phyloP scores from a whole-genome alignment of 2,888 invertebrate genomes.

The Ceraclea dissimilis region DNA sequence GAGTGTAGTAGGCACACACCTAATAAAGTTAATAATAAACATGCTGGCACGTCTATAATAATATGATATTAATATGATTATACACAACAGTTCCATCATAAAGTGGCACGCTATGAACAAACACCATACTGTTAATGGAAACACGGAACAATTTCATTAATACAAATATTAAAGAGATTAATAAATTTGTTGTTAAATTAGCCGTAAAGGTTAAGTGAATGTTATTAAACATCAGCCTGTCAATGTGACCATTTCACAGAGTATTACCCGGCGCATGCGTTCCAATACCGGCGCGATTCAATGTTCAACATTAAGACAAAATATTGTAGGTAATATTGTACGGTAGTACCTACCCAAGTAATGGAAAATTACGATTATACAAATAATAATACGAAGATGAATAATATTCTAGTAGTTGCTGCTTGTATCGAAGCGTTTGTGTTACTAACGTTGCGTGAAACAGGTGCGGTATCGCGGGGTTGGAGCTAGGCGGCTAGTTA shows the following conservation, averaged over 20 bases:
- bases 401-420: neutral
- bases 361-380: neutral
- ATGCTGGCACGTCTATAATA: too few relatives aligned
- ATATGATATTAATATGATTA: too few relatives aligned
- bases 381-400: neutral
- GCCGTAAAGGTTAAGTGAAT: neutral
- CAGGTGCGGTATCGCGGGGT: neutral
- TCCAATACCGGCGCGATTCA: neutral
- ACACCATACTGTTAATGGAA: too few relatives aligned
- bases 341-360: neutral
- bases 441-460: conserved; percentile 1
- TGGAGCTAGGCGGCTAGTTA: neutral
- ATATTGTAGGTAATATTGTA: neutral
- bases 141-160: too few relatives aligned
- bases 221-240: neutral
- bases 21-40: too few relatives aligned
- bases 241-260: neutral
- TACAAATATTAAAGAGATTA: too few relatives aligned
- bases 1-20: too few relatives aligned
- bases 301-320: too few relatives aligned
- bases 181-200: too few relatives aligned
- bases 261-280: neutral
- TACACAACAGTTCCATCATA: too few relatives aligned
- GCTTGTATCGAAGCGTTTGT: conserved; percentile 1
- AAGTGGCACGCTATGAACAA: too few relatives aligned